phyloP scores from a whole-genome alignment of 2,113 vertebrate genomes.

The Egretta garzetta region DNA sequence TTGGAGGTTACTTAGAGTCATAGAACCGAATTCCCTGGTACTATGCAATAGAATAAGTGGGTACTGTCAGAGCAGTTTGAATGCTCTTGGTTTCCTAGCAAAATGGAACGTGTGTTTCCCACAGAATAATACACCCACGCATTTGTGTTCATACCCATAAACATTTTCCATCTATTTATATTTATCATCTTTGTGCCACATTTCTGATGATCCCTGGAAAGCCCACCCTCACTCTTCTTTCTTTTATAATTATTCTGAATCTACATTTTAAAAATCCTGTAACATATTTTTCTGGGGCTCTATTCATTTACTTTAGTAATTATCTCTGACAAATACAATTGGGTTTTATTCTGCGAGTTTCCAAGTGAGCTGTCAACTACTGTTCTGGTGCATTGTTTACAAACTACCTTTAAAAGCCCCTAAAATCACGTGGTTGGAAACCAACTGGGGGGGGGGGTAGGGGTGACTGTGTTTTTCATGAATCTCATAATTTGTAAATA shows the following conservation, averaged over 20 bases:
- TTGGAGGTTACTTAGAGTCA: background rate
- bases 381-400: background rate
- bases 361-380: background rate
- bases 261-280: background rate
- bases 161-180: background rate
- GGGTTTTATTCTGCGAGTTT: background rate
- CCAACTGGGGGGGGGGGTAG: background rate
- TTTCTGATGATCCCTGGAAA: background rate
- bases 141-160: slow-evolving; percentile 1
- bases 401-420: background rate
- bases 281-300: background rate
- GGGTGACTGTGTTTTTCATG: background rate
- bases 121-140: background rate
- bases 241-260: background rate
- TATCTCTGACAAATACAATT: background rate
- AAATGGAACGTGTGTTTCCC: slow-evolving; percentile 20
- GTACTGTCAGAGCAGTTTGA: background rate
- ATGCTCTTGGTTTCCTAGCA: slow-evolving; percentile 9
- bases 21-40: background rate
- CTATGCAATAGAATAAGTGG: background rate
- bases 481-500: background rate
- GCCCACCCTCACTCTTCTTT: background rate
- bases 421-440: background rate
- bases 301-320: background rate
- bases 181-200: background rate